phyloP scores from a whole-genome alignment of 1,140 invertebrate species.

The Aphaenogaster ashmeadi region DNA sequence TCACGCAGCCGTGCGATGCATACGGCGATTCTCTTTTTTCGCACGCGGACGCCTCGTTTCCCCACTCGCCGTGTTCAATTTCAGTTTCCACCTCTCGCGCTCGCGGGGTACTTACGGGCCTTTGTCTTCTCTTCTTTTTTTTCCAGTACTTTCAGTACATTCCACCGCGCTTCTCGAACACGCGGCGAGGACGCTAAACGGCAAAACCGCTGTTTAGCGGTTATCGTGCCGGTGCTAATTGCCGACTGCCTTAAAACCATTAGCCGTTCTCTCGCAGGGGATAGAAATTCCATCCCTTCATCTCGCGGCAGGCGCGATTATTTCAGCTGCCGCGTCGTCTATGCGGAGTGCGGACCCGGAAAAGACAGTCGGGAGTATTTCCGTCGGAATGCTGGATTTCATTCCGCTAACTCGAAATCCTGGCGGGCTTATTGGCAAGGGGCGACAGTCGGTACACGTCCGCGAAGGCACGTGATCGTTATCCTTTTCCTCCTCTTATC shows the following conservation, averaged over 20 bases:
- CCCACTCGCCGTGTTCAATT: constrained; percentile 22
- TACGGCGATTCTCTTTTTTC: neutral
- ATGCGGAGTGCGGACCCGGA: constrained; percentile 24
- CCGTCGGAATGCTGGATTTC: constrained; percentile 64
- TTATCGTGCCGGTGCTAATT: constrained; percentile 47
- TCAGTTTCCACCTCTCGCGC: neutral
- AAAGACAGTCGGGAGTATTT: constrained; percentile 37
- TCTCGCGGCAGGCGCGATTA: constrained; percentile 10
- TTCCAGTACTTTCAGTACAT: neutral
- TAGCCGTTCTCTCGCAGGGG: constrained; percentile 35
- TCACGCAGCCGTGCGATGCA: constrained; percentile 9
- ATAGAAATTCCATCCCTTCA: constrained; percentile 34
- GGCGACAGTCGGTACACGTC: constrained; percentile 69
- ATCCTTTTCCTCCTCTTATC: constrained; percentile 44
- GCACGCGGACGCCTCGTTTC: neutral
- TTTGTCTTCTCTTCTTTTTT: neutral
- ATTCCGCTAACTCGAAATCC: constrained; percentile 47
- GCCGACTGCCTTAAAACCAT: constrained; percentile 58
- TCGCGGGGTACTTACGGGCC: neutral
- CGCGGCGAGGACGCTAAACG: neutral
- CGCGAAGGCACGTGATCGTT: constrained; percentile 72
- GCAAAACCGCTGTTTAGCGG: constrained; percentile 47
- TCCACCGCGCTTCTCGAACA: neutral
- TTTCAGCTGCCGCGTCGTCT: neutral
- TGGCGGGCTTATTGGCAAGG: constrained; percentile 66